phyloP scores from a whole-genome alignment of 2,888 invertebrate genomes.

The Dyspetes luteomarginatus region DNA sequence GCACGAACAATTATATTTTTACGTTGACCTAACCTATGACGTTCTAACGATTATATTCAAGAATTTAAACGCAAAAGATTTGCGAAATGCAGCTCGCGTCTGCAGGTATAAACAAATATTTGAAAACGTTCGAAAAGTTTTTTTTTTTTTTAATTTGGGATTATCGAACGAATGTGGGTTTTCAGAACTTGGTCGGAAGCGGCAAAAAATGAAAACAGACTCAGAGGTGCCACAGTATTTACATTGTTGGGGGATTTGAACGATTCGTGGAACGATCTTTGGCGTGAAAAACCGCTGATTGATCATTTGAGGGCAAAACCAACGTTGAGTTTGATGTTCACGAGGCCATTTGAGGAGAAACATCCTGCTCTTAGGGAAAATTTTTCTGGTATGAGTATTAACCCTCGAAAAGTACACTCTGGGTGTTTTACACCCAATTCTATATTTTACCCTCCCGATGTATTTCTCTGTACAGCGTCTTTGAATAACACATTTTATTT shows the following conservation, averaged over 20 bases:
- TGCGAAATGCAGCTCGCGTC: slow-evolving; percentile 73
- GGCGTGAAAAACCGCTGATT: slow-evolving; percentile 45
- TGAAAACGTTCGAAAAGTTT: background rate
- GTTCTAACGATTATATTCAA: slow-evolving; percentile 78
- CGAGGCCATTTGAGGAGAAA: background rate
- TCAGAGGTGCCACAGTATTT: slow-evolving; percentile 63
- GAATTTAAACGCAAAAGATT: slow-evolving; percentile 74
- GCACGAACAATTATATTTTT: slow-evolving; percentile 25
- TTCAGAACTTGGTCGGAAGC: slow-evolving; percentile 74
- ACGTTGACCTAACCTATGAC: slow-evolving; percentile 75
- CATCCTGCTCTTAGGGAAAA: background rate
- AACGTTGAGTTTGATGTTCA: slow-evolving; percentile 65
- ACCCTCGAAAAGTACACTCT: too few relatives aligned
- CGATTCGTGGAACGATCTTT: slow-evolving; percentile 25
- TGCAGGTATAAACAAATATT: slow-evolving; percentile 78
- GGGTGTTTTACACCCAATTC: too few relatives aligned
- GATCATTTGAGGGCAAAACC: slow-evolving; percentile 70
- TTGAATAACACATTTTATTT: too few relatives aligned
- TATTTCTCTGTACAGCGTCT: too few relatives aligned
- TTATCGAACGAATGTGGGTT: slow-evolving; percentile 39
- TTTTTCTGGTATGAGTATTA: slow-evolving; percentile 43
- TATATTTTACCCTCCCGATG: too few relatives aligned
- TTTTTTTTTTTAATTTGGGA: slow-evolving; percentile 1
- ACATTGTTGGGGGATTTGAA: slow-evolving; percentile 50
- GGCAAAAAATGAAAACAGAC: slow-evolving; percentile 69